Percentiles rank a stretch among this genome's conserved stretches.
Conservation (phyloP, 2,113 vertebrate genomes). For the Macroglossus sobrinus region DNA sequence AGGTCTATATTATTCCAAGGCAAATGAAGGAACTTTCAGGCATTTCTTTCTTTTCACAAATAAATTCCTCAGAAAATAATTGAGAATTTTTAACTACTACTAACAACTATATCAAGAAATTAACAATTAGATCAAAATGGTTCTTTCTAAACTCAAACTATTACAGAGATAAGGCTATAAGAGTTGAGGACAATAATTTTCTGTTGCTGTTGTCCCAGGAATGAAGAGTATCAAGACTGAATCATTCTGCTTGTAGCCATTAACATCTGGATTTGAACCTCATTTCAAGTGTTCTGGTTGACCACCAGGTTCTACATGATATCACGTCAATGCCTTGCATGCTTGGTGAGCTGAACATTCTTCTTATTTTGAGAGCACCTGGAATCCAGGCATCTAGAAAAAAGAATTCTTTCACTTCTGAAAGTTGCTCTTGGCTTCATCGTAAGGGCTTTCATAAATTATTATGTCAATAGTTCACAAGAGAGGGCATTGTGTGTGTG, state of each 20-base stretch:
- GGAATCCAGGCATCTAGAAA: conserved; percentile 1
- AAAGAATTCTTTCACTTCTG: conserved; percentile 9
- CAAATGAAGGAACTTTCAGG: neutral
- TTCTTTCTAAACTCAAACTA: neutral
- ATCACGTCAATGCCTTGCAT: neutral
- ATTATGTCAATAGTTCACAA: neutral
- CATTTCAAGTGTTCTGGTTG: conserved; percentile 28
- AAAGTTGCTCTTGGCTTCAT: conserved; percentile 8
- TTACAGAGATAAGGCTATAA: neutral
- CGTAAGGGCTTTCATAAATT: neutral
- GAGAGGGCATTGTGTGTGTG: neutral
- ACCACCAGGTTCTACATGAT: neutral
- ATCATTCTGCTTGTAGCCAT: neutral
- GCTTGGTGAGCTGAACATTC: neutral
- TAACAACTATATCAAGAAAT: neutral
- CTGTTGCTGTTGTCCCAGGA: neutral
- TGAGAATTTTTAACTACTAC: neutral
- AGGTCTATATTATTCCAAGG: neutral
- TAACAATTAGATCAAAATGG: neutral
- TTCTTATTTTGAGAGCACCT: conserved; percentile 42
- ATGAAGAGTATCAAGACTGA: neutral
- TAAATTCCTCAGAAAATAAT: neutral
- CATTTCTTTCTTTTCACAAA: neutral
- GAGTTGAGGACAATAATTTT: neutral
- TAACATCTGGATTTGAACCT: conserved; percentile 25